Conservation (phyloP, 2,888 invertebrate genomes). For the Polylopha cassiicola region DNA sequence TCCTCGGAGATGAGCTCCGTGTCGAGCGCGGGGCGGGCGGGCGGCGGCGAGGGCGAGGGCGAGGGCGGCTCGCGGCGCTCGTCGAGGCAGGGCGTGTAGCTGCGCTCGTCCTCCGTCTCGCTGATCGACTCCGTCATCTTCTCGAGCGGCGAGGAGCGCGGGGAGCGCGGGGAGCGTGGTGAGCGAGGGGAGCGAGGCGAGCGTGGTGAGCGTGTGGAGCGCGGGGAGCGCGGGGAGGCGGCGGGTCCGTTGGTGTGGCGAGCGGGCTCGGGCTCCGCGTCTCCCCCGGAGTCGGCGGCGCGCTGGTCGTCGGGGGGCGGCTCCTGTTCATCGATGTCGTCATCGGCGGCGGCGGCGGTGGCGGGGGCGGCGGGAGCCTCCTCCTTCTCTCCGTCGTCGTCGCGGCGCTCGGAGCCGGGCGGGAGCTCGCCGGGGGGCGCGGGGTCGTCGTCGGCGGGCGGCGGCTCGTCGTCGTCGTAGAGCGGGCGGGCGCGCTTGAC, state of each 20-base stretch:
- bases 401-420: too few relatives aligned
- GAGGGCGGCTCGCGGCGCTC: conserved; percentile 75
- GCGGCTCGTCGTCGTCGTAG: conserved; percentile 73
- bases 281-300: conserved; percentile 27
- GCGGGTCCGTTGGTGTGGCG: neutral
- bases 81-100: conserved; percentile 85
- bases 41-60: conserved; percentile 55
- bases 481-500: conserved; percentile 73
- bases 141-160: conserved; percentile 46
- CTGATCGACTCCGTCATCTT: conserved; percentile 81
- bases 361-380: conserved; percentile 15
- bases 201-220: conserved; percentile 4
- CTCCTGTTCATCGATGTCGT: conserved; percentile 23
- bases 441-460: conserved; percentile 48
- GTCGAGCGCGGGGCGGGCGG: conserved; percentile 79
- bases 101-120: conserved; percentile 80
- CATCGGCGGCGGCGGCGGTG: conserved; percentile 16
- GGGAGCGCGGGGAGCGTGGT: conserved; percentile 27
- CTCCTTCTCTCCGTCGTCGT: conserved; percentile 14
- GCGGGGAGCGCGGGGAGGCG: conserved; percentile 6
- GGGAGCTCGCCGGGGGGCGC: conserved; percentile 1
- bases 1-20: conserved; percentile 87
- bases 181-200: conserved; percentile 1
- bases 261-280: conserved; percentile 12
- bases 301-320: conserved; percentile 40